Conservation (phyloP, 2,113 vertebrate genomes). For the Marcusenius ussheri region DNA sequence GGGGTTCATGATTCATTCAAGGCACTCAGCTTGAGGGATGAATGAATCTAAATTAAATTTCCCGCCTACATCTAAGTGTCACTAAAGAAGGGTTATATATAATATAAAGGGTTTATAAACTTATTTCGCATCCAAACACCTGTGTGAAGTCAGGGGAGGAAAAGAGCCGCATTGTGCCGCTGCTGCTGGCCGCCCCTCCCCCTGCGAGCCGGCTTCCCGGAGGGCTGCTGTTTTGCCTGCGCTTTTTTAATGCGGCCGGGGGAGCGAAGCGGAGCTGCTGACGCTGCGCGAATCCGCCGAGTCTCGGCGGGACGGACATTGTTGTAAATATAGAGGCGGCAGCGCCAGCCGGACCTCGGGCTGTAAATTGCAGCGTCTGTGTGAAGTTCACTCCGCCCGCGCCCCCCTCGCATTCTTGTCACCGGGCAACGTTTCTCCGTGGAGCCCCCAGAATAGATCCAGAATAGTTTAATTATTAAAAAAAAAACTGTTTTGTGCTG, state of each 20-base stretch:
- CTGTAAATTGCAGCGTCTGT: slow-evolving; percentile 48
- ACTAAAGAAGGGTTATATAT: neutral
- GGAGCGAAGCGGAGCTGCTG: slow-evolving; percentile 34
- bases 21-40: neutral
- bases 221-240: slow-evolving; percentile 29
- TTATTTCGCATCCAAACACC: neutral
- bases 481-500: neutral
- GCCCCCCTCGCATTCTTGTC: slow-evolving; percentile 45
- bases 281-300: slow-evolving; percentile 38
- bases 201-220: slow-evolving; percentile 21
- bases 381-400: slow-evolving; percentile 33
- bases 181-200: slow-evolving; percentile 9
- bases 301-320: slow-evolving; percentile 26
- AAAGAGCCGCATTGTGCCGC: slow-evolving; percentile 9
- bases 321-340: slow-evolving; percentile 49
- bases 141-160: neutral
- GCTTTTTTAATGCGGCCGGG: slow-evolving; percentile 21
- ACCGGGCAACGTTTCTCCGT: slow-evolving; percentile 46
- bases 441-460: slow-evolving; percentile 31
- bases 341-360: slow-evolving; percentile 34
- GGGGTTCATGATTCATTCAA: neutral
- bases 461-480: neutral
- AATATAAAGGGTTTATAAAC: neutral
- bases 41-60: neutral
- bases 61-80: neutral